Evolutionary conservation across 2,113 vertebrate species (phyloP), one percentile per base, ranked within the genome.

Genomic region (Phaetusa simplex): DNA sequence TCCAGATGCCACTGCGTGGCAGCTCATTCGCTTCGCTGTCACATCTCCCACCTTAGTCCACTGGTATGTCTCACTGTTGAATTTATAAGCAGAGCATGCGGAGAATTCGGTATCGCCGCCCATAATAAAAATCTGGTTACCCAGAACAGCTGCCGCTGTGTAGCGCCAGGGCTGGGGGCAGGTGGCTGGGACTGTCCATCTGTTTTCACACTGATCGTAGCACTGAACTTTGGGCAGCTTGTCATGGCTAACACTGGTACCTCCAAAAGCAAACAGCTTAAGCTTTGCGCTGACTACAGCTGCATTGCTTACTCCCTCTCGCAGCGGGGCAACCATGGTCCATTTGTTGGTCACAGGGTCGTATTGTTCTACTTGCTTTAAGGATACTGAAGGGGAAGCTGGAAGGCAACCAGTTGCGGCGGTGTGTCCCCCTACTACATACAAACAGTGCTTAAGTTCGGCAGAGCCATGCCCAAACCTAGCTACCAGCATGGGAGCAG

Each of bases 81-180:
- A 99, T 82, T 98, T 99, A 22, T 99, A 99, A 50, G 98, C 98
- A 1, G 98, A 98, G 93, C 98, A 99, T 0, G 98, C 98, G 0
- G 98, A 99, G 96, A 99, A 99, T 92, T 99, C 98, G 0, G 98
- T 98, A 36, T 99, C 98, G 84, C 98, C 98, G 9, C 98, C 98
- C 98, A 99, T 99, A 81, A 99, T 98, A 74, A 99, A 99, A 94
- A 99, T 99, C 96, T 99, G 98, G 97, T 98, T 98, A 24, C 98
- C 98, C 77, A 99, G 97, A 95, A 99, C 98, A 70, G 98, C 98
- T 82, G 98, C 98, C 12, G 98, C 98, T 1, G 98, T 99, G 97
- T 99, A 99, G 87, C 98, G 98, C 98, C 98, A 98, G 56, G 98
- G 98, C 97, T 99, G 98, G n/a, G 98, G 98, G 93, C 98, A 99